Conservation (phyloP, 2,888 invertebrate species). For the Ennomos erosarius region DNA sequence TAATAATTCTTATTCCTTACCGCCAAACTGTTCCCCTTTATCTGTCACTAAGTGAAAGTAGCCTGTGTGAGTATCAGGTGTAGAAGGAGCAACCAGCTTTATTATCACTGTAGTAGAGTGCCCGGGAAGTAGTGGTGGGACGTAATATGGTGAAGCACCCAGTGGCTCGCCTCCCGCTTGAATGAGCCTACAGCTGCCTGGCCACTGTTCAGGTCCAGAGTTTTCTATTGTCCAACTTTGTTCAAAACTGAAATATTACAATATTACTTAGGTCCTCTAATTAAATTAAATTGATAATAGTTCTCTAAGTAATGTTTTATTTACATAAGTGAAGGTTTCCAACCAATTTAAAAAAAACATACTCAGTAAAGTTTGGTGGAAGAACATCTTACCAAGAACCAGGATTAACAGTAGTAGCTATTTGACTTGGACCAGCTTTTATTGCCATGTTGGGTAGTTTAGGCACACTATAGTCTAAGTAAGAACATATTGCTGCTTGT, state of each 20-base stretch:
- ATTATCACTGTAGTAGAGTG: slow-evolving; percentile 91
- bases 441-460: slow-evolving; percentile 86
- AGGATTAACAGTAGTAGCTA: slow-evolving; percentile 91
- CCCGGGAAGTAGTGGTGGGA: slow-evolving; percentile 91
- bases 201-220: slow-evolving; percentile 95
- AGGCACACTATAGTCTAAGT: slow-evolving; percentile 93
- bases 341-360: not conserved
- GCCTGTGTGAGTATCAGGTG: slow-evolving; percentile 91
- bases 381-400: slow-evolving; percentile 85
- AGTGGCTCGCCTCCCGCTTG: slow-evolving; percentile 88
- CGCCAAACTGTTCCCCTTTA: slow-evolving; percentile 96
- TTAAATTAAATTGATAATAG: too few relatives aligned
- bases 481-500: slow-evolving; percentile 97
- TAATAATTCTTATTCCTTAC: slow-evolving; percentile 76
- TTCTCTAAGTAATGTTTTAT: slow-evolving; percentile 1
- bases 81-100: slow-evolving; percentile 91
- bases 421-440: slow-evolving; percentile 77
- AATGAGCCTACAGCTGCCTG: slow-evolving; percentile 91
- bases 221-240: slow-evolving; percentile 96
- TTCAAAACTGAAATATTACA: slow-evolving; percentile 86
- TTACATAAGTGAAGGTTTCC: not conserved
- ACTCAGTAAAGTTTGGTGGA: not conserved
- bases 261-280: too few relatives aligned
- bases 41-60: slow-evolving; percentile 96
- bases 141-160: slow-evolving; percentile 82